A percentile compares a stretch with the other conserved stretches of the same genome.
Evolutionary conservation across 2,113 vertebrate species (phyloP).

Genomic region (Panthera leo): DNA sequence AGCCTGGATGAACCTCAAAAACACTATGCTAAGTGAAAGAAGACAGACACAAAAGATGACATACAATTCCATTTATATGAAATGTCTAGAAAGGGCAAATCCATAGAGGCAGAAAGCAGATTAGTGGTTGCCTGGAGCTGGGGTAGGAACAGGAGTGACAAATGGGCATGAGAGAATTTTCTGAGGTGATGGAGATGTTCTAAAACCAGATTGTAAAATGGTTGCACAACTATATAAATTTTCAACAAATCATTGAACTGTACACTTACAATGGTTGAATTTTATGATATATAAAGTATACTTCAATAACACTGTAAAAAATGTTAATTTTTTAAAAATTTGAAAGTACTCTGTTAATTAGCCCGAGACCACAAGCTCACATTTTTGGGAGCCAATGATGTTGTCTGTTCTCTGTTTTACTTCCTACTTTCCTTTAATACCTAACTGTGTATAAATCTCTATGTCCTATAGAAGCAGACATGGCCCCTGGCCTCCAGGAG

Average conservation of each 20-base stretch:
- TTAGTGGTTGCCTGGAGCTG: neutral
- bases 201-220: neutral
- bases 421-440: neutral
- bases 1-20: neutral
- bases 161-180: neutral
- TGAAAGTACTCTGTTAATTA: constrained; percentile 13
- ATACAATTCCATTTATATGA: neutral
- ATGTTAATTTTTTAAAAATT: neutral
- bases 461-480: neutral
- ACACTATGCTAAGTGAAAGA: constrained; percentile 23
- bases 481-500: neutral
- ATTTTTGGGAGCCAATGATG: neutral
- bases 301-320: neutral
- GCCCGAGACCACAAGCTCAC: neutral
- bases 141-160: neutral
- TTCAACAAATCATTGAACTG: neutral
- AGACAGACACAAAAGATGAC: neutral
- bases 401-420: neutral
- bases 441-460: neutral
- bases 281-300: constrained; percentile 1
- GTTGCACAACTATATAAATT: neutral
- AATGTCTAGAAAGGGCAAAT: constrained; percentile 27
- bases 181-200: neutral
- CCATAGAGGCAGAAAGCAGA: neutral
- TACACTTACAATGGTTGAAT: neutral